These are phyloP conservation scores for Empis stercorea DNA, from an alignment of 2,888 invertebrate genomes.

Conservation along the genomic window DNA sequence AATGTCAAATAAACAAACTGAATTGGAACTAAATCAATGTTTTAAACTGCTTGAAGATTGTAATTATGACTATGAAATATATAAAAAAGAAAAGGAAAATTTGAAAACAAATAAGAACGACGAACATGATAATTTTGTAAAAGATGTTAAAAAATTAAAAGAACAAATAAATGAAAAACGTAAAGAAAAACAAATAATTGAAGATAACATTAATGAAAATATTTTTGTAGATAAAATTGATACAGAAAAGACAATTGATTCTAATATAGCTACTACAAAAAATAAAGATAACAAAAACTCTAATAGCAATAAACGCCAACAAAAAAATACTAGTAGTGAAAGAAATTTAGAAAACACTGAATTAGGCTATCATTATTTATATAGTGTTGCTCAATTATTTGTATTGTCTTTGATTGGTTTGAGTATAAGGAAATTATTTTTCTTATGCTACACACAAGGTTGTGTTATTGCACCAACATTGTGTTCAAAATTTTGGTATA, in stretches of 20 bases:
- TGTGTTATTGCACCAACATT: conserved; percentile 53
- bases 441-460: conserved; percentile 33
- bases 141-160: conserved; percentile 29
- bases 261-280: neutral
- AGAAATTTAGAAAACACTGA: neutral
- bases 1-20: conserved; percentile 30
- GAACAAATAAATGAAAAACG: conserved; percentile 25
- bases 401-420: conserved; percentile 42
- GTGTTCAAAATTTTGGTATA: conserved; percentile 45
- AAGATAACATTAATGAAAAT: conserved; percentile 7
- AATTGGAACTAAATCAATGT: conserved; percentile 26
- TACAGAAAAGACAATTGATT: neutral
- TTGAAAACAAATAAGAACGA: conserved; percentile 21
- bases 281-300: neutral
- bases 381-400: conserved; percentile 55
- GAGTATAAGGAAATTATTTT: conserved; percentile 30
- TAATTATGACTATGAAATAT: conserved; percentile 30
- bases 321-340: conserved; percentile 6
- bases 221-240: conserved; percentile 2
- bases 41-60: conserved; percentile 27
- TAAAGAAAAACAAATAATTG: conserved; percentile 19
- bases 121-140: conserved; percentile 28
- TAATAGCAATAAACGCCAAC: neutral
- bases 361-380: conserved; percentile 38
- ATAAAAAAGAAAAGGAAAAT: conserved; percentile 26